Conservation (phyloP, 2,888 invertebrate species). For the Parasteatoda lunata region DNA sequence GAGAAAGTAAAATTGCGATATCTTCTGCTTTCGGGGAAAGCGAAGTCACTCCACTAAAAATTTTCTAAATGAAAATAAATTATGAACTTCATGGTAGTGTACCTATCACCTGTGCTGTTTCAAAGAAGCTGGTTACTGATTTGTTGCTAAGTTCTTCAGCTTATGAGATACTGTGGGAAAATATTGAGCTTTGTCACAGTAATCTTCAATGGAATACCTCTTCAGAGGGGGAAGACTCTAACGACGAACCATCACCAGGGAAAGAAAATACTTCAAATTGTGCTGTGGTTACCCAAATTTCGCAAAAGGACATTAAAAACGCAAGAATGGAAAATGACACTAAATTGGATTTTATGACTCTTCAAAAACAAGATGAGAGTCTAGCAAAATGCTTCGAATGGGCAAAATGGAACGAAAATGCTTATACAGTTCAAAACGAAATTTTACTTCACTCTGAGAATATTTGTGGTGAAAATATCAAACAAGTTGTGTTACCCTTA, state of each 20-base stretch:
- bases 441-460: neutral
- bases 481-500: neutral
- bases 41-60: constrained; percentile 1
- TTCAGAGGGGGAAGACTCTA: neutral
- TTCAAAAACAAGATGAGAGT: constrained; percentile 2
- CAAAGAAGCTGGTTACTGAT: neutral
- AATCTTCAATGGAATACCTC: neutral
- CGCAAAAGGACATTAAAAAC: neutral
- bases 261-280: neutral
- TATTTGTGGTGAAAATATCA: neutral
- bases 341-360: neutral
- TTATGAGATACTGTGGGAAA: neutral
- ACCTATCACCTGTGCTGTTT: neutral
- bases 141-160: neutral
- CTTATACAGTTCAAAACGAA: neutral
- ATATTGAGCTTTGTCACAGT: neutral
- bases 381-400: neutral
- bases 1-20: constrained; percentile 4
- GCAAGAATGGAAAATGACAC: neutral
- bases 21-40: constrained; percentile 1
- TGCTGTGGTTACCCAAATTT: neutral
- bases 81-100: neutral
- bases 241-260: neutral
- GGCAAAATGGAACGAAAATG: neutral
- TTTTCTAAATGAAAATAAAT: neutral